These are phyloP conservation scores for Calephelis virginiensis DNA, from an alignment of 1,140 invertebrate species.

Conservation along the genomic window DNA sequence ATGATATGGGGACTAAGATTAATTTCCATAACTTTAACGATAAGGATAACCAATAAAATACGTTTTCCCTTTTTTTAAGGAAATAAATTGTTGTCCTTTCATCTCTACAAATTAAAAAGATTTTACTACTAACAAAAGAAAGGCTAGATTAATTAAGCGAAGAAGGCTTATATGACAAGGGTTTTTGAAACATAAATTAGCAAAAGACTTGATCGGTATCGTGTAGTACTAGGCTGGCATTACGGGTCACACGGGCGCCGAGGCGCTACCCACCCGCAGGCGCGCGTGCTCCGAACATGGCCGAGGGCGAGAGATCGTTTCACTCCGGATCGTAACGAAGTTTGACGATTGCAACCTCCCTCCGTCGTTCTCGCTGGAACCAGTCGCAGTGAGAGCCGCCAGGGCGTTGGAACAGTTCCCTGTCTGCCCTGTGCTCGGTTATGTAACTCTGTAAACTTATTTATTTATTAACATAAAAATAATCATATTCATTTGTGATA, in stretches of 20 bases:
- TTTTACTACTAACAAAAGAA: background rate
- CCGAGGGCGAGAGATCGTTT: conserved; percentile 71
- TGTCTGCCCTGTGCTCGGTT: conserved; percentile 63
- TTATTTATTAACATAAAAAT: conserved; percentile 67
- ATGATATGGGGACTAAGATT: no score
- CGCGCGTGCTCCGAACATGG: conserved; percentile 65
- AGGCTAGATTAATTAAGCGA: conserved; percentile 3
- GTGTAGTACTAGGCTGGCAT: conserved; percentile 55
- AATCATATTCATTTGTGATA: conserved; percentile 27
- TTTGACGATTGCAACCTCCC: conserved; percentile 65
- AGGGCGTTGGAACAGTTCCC: conserved; percentile 65
- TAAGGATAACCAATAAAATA: no score
- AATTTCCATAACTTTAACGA: no score
- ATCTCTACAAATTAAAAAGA: background rate
- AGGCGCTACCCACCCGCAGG: conserved; percentile 66
- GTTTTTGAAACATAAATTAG: conserved; percentile 49
- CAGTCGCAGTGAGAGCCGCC: conserved; percentile 72
- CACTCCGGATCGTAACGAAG: conserved; percentile 68
- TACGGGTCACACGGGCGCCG: conserved; percentile 57
- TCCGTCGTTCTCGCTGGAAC: conserved; percentile 64
- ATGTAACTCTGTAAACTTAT: conserved; percentile 77
- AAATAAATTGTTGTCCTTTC: no score
- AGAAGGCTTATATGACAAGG: conserved; percentile 13
- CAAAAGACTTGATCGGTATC: conserved; percentile 57
- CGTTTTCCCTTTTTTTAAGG: no score